phyloP scores from a whole-genome alignment of 2,113 vertebrate species.

The Meriones unguiculatus region DNA sequence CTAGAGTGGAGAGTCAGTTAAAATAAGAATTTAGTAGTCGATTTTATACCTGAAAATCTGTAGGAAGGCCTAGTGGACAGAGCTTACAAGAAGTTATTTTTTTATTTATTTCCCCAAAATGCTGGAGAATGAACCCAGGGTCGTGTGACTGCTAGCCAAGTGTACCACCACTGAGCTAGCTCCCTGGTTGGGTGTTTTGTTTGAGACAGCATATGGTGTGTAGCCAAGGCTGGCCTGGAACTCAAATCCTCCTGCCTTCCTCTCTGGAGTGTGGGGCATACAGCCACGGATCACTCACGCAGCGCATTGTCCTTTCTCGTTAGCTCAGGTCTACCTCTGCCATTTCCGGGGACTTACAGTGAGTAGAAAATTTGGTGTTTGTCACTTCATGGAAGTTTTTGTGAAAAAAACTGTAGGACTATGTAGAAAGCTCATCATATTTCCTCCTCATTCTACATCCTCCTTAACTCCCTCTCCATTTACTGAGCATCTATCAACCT shows the following conservation, averaged over 20 bases:
- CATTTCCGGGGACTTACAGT: background rate
- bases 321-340: background rate
- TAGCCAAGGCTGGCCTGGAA: background rate
- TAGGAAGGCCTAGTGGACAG: background rate
- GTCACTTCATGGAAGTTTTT: constrained; percentile 52
- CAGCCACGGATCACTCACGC: background rate
- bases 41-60: background rate
- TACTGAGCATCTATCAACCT: background rate
- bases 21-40: background rate
- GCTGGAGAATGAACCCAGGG: background rate
- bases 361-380: constrained; percentile 22
- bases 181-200: background rate
- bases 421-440: background rate
- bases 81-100: background rate
- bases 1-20: background rate
- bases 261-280: background rate
- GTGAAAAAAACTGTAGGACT: background rate
- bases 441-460: background rate
- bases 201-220: background rate
- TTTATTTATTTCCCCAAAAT: background rate
- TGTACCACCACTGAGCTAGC: background rate
- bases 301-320: background rate
- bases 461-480: background rate
- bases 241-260: background rate
- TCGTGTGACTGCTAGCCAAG: background rate